These are phyloP conservation scores for Tinamus major DNA, from an alignment of 2,797 vertebrate species.

Conservation along the genomic window DNA sequence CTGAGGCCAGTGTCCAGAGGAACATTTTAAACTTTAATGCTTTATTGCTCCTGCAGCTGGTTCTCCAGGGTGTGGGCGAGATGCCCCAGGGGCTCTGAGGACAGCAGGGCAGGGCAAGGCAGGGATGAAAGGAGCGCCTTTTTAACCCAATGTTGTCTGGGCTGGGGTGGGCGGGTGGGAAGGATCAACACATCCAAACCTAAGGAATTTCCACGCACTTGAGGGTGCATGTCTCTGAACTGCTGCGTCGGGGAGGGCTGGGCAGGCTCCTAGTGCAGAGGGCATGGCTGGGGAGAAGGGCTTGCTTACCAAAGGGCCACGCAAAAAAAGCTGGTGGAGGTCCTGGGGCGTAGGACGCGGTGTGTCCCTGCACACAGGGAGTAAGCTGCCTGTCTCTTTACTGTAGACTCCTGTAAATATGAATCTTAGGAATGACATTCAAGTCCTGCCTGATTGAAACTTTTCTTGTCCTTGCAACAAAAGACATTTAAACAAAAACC, in stretches of 20 bases:
- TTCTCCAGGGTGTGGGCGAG: constrained; percentile 48
- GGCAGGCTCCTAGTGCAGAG: constrained; percentile 66
- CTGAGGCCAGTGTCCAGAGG: constrained; percentile 68
- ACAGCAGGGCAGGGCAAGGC: constrained; percentile 60
- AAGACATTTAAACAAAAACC: constrained; percentile 62
- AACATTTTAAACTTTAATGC: constrained; percentile 66
- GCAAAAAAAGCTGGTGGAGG: constrained; percentile 72
- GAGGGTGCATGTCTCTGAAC: constrained; percentile 52
- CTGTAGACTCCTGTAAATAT: constrained; percentile 87
- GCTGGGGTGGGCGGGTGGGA: constrained; percentile 42
- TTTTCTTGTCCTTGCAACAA: constrained; percentile 86
- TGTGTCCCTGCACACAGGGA: constrained; percentile 37
- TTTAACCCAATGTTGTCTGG: constrained; percentile 34
- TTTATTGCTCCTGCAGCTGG: constrained; percentile 39
- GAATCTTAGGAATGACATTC: constrained; percentile 86
- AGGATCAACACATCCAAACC: constrained; percentile 16
- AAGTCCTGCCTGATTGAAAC: constrained; percentile 92
- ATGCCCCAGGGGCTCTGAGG: constrained; percentile 44
- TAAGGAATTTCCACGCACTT: constrained; percentile 14
- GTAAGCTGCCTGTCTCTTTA: constrained; percentile 74
- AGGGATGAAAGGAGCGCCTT: constrained; percentile 67
- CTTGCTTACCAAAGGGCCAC: constrained; percentile 84
- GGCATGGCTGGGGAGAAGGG: constrained; percentile 78
- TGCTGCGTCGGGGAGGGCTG: constrained; percentile 66
- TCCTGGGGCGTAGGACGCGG: constrained; percentile 72